phyloP scores from a whole-genome alignment of 2,888 invertebrate species.

The Lasioglossum marginatum region DNA sequence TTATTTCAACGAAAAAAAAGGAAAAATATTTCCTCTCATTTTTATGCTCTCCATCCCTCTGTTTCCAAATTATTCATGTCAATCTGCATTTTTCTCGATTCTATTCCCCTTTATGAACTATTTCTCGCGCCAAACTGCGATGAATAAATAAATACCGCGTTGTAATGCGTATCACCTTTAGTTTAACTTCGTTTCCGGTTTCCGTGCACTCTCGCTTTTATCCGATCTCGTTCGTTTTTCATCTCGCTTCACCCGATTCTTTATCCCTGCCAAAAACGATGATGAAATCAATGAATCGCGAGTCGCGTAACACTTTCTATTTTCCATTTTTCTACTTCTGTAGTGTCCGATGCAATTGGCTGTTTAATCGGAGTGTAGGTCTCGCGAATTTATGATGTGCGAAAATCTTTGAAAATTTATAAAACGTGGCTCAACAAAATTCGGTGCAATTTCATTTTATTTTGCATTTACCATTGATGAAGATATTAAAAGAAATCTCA shows the following conservation, averaged over 20 bases:
- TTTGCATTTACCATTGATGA: background rate
- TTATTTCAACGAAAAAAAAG: background rate
- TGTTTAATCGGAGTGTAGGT: background rate
- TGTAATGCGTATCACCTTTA: background rate
- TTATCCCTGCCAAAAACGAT: background rate
- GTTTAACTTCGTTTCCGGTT: background rate
- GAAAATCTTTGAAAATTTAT: background rate
- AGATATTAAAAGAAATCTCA: background rate
- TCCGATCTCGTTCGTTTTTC: background rate
- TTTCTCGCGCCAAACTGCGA: background rate
- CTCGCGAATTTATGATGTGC: background rate
- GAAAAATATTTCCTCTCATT: background rate
- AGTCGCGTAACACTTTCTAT: background rate
- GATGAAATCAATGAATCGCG: background rate
- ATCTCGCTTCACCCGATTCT: background rate
- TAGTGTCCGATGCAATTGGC: background rate
- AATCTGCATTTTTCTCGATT: background rate
- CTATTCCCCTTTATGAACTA: background rate
- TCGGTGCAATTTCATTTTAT: background rate
- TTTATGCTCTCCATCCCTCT: background rate
- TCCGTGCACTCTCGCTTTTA: background rate
- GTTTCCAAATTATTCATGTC: slow-evolving; percentile 4
- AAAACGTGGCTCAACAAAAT: background rate
- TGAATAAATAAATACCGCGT: background rate
- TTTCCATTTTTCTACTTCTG: background rate